Evolutionary conservation across 2,888 invertebrate genomes (phyloP), one percentile per base, ranked within the genome.

Genomic region (Dasysyrphus tricinctus): DNA sequence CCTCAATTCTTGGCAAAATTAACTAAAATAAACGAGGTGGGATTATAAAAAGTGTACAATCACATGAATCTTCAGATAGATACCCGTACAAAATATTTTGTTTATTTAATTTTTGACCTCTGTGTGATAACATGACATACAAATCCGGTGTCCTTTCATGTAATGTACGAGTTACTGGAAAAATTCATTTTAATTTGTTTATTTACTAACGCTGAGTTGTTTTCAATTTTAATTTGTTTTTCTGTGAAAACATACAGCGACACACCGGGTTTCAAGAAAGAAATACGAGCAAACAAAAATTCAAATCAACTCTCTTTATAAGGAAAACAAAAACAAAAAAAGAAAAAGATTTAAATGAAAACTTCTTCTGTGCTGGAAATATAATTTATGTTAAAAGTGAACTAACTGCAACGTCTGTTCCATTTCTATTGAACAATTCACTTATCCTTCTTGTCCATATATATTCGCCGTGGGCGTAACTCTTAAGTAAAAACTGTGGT

Each of bases 361-460:
- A 54, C 54, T 54, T 29, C 8, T 29, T 8, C 54, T 29, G 54
- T 14, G 7, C 3, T 29, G 9, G 14, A 5, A 29, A 29, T 14
- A 29, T 29, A 54, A 51, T 51, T 54, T 54, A 54, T 29, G 29
- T 4, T 7, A 14, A 14, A 29, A 54, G 7, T 29, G 6, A 29
- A 29, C 29, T 54, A 14, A 14, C 12, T 54, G 12, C 54, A 54
- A 54, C 54, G 54, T 14, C 54, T 54, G 54, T 29, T 54, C 29
- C 54, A 54, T 14, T 54, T 54, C 29, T 54, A 54, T 44, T n/a
- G n/a, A 47, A 47, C 47, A 47, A 24, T 11, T 51, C 29, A 3
- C 6, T 54, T 51, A 51, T 51, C 12, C 51, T 51, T 12, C 24
- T 51, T 24, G 24, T 14, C 12, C 24, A 51, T 51, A 24, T 51